phyloP scores from a whole-genome alignment of 2,888 invertebrate species.

The Nipponacmea schrenckii region DNA sequence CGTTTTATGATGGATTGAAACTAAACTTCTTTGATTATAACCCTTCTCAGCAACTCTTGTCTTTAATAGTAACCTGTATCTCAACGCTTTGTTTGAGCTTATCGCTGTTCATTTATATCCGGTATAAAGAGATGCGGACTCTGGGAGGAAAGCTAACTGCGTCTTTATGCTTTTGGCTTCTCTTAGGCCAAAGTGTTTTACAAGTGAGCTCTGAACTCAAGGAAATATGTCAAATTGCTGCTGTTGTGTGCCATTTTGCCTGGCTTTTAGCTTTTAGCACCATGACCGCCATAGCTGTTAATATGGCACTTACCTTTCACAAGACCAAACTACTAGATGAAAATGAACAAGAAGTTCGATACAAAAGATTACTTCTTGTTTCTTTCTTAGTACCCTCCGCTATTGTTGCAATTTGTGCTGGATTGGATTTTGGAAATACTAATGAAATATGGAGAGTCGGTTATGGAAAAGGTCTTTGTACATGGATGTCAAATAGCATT shows the following conservation, averaged over 20 bases:
- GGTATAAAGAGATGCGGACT: no score
- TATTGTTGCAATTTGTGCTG: slow-evolving; percentile 14
- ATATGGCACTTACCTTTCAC: slow-evolving; percentile 33
- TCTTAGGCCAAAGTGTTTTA: no score
- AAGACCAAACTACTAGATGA: not conserved
- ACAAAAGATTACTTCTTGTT: not conserved
- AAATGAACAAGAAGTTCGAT: not conserved
- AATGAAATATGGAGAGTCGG: not conserved
- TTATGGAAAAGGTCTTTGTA: slow-evolving; percentile 15
- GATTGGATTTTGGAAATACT: slow-evolving; percentile 9
- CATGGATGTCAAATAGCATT: slow-evolving; percentile 12
- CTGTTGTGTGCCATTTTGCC: slow-evolving; percentile 21
- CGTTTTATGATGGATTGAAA: no score
- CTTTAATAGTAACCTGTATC: no score
- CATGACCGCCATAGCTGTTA: slow-evolving; percentile 31
- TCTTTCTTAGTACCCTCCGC: slow-evolving; percentile 17
- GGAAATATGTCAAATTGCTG: slow-evolving; percentile 20
- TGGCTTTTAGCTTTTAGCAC: slow-evolving; percentile 28
- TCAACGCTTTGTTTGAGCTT: no score
- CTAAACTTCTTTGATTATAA: no score
- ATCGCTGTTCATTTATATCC: no score
- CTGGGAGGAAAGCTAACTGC: no score
- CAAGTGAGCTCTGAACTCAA: no score
- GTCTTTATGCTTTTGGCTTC: no score
- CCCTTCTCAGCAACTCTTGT: no score